Percentiles rank a stretch among this genome's conserved stretches.
These are phyloP conservation scores for Gortyna flavago DNA, from an alignment of 2,888 invertebrate species.

Conservation along the genomic window DNA sequence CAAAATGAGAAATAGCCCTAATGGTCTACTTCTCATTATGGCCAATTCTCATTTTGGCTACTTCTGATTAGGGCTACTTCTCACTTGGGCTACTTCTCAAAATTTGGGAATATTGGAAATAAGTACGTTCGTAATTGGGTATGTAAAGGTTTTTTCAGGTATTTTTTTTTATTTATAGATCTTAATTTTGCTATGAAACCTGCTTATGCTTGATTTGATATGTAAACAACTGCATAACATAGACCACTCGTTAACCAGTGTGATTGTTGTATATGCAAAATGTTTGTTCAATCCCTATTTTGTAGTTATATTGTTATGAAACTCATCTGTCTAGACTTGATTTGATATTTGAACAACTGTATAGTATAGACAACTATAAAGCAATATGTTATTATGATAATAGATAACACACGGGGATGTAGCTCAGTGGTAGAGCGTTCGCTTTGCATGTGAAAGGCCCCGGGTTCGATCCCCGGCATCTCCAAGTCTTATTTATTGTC, in stretches of 20 bases:
- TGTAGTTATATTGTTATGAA: no score
- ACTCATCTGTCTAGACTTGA: not conserved
- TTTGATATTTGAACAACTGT: conserved; percentile 2
- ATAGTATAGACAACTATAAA: not conserved
- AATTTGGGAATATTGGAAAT: no score
- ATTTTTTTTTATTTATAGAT: no score
- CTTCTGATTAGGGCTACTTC: no score
- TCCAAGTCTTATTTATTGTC: conserved; percentile 85
- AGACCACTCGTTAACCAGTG: not conserved
- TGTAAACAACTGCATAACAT: not conserved
- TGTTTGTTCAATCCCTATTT: not conserved
- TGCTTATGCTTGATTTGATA: no score
- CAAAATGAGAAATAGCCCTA: no score
- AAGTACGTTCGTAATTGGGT: no score
- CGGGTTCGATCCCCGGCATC: conserved; percentile 99
- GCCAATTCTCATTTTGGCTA: no score
- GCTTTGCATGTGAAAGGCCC: conserved; percentile 99
- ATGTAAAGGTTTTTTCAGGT: no score
- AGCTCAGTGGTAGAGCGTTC: conserved; percentile 99
- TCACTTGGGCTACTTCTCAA: no score
- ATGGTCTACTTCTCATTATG: no score
- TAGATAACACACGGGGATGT: conserved; percentile 86
- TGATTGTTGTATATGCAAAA: no score
- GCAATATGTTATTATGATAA: not conserved
- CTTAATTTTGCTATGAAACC: not conserved